Percentiles rank a stretch among this genome's conserved stretches.
phyloP scores from a whole-genome alignment of 2,888 invertebrate species.

The Acleris emargana region DNA sequence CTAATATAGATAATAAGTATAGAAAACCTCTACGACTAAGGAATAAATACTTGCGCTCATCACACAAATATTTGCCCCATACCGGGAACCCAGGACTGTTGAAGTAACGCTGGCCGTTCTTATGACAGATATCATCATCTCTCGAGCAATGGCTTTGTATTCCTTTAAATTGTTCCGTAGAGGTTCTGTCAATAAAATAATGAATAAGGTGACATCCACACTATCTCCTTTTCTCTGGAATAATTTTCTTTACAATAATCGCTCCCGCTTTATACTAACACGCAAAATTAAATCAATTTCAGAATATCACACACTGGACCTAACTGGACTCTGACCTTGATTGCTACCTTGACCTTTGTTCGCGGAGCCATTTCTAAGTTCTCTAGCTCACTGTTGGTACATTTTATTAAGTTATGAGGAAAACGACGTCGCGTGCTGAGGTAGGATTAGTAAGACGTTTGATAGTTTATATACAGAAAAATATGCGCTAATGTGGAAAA shows the following conservation, averaged over 20 bases:
- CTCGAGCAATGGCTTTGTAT: too few species aligned
- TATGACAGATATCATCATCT: too few species aligned
- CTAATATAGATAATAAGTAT: too few species aligned
- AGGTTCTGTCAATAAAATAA: too few species aligned
- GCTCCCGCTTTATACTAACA: not conserved
- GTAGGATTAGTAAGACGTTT: not conserved
- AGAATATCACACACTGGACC: conserved; percentile 17
- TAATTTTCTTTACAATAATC: not conserved
- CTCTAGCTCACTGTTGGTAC: conserved; percentile 3
- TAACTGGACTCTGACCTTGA: conserved; percentile 27
- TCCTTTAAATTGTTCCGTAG: too few species aligned
- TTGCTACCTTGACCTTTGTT: conserved; percentile 2
- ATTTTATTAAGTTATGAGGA: conserved; percentile 13
- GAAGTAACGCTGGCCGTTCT: too few species aligned
- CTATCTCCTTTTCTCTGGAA: too few species aligned
- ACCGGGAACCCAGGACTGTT: too few species aligned
- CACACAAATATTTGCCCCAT: too few species aligned
- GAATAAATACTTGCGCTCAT: too few species aligned
- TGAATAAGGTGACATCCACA: too few species aligned
- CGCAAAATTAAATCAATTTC: conserved; percentile 20
- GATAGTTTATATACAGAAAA: not conserved
- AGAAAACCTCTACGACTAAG: too few species aligned
- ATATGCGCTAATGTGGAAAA: not conserved
- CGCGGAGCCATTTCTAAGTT: not conserved
- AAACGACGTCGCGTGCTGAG: conserved; percentile 16